A percentile compares a stretch with the other conserved stretches of the same genome.
phyloP scores from a whole-genome alignment of 2,113 vertebrate species.

The Anser cygnoides region DNA sequence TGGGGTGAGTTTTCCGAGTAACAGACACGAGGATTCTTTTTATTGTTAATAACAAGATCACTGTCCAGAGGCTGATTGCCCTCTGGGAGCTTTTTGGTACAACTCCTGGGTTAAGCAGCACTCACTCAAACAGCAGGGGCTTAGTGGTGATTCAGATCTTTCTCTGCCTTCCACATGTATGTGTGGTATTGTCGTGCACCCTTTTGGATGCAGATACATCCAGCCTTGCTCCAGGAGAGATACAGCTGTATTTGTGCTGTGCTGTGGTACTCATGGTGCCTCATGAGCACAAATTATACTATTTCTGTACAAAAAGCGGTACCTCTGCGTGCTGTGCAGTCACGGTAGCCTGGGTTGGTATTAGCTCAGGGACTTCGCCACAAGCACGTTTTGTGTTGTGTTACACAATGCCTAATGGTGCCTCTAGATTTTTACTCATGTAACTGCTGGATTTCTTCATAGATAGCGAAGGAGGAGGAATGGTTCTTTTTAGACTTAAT shows the following conservation, averaged over 20 bases:
- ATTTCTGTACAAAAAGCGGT: background rate
- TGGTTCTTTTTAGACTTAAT: background rate
- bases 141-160: background rate
- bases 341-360: background rate
- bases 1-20: background rate
- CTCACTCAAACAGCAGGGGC: background rate
- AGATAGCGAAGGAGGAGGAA: background rate
- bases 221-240: background rate
- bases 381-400: background rate
- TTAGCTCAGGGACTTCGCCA: rapidly evolving
- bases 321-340: background rate
- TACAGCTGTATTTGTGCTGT: background rate
- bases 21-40: rapidly evolving
- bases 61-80: background rate
- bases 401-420: background rate
- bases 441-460: background rate
- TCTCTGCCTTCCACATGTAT: rapidly evolving
- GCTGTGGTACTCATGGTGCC: background rate
- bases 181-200: rapidly evolving
- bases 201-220: background rate
- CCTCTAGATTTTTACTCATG: background rate
- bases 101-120: background rate
- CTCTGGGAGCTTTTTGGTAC: background rate
- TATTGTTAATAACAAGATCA: background rate
- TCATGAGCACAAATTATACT: too few relatives aligned